A percentile compares a stretch with the other conserved stretches of the same genome.
phyloP scores from a whole-genome alignment of 2,888 invertebrate genomes.

The Thereva nobilitata region DNA sequence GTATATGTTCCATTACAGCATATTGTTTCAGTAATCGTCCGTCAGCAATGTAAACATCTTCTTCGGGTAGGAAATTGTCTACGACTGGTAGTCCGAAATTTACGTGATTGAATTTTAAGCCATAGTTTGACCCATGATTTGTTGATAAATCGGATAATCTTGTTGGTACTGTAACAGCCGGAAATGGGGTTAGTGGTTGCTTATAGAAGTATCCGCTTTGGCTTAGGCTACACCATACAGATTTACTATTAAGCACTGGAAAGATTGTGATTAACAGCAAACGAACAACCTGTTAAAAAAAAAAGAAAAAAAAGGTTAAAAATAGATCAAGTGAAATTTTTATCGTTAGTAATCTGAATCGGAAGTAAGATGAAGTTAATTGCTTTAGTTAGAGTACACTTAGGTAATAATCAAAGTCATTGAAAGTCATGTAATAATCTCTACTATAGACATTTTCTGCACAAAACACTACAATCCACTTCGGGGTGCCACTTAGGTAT shows the following conservation, averaged over 20 bases:
- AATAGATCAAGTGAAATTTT: neutral
- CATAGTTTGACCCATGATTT: slow-evolving; percentile 4
- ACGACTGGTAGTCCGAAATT: slow-evolving; percentile 11
- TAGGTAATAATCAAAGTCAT: too few species aligned
- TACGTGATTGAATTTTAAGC: slow-evolving; percentile 4
- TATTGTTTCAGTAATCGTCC: slow-evolving; percentile 57
- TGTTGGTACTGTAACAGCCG: neutral
- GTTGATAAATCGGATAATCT: slow-evolving; percentile 11
- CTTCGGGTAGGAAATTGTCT: slow-evolving; percentile 34
- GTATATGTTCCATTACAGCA: slow-evolving; percentile 55
- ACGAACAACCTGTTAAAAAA: slow-evolving; percentile 15
- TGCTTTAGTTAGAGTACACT: too few species aligned
- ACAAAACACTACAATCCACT: too few species aligned
- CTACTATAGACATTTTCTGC: too few species aligned
- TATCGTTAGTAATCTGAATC: too few species aligned
- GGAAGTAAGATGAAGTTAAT: too few species aligned
- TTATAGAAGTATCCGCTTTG: slow-evolving; percentile 21
- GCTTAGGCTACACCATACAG: neutral
- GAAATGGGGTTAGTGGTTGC: slow-evolving; percentile 15
- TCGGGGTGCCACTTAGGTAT: too few species aligned
- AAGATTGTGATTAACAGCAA: slow-evolving; percentile 18
- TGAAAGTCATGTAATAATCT: too few species aligned
- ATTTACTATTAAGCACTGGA: slow-evolving; percentile 14
- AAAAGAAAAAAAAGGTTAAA: slow-evolving; percentile 18
- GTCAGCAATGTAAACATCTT: slow-evolving; percentile 50